Percentiles rank a stretch among this genome's conserved stretches.
Evolutionary conservation across 92 coral and sea anemone species (phyloP).

Genomic region (Epizoanthus rinbou): DNA sequence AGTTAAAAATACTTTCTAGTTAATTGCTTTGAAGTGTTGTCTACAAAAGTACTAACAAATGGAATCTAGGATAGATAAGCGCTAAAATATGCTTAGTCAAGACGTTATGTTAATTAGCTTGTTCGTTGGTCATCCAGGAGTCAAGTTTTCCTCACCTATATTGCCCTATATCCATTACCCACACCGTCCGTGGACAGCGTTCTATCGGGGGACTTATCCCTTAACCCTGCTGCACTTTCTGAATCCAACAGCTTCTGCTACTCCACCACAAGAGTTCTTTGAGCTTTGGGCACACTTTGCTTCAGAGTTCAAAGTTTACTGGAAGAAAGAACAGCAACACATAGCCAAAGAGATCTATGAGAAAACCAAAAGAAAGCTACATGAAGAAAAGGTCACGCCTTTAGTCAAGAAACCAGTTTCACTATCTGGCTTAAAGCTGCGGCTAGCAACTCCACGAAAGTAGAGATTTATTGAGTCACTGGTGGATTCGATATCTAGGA

Average conservation of each 20-base stretch:
- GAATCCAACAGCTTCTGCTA: conserved; percentile 51
- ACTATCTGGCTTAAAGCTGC: conserved; percentile 72
- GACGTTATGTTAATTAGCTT: too few species aligned
- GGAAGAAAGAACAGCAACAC: conserved; percentile 88
- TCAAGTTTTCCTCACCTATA: too few species aligned
- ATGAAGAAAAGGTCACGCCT: conserved; percentile 71
- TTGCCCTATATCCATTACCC: too few species aligned
- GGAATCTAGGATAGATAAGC: too few species aligned
- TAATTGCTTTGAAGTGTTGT: too few species aligned
- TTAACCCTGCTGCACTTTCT: conserved; percentile 59
- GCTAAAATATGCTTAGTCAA: too few species aligned
- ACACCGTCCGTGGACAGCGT: too few species aligned
- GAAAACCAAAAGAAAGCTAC: conserved; percentile 74
- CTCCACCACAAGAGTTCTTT: conserved; percentile 83
- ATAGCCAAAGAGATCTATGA: conserved; percentile 83
- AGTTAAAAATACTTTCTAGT: too few species aligned
- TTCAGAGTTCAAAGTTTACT: conserved; percentile 70
- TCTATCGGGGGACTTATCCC: too few species aligned
- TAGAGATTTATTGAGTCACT: background rate
- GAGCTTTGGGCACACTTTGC: conserved; percentile 77
- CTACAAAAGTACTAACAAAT: too few species aligned
- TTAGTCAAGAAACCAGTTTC: conserved; percentile 78
- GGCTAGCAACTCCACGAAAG: conserved; percentile 75
- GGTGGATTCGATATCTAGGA: background rate
- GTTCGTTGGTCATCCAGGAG: too few species aligned